Evolutionary conservation across 30 jellyfish, hydroid and myxozoan genomes (phyloP), one percentile per base, ranked within the genome.

Genomic region (Hydractinia symbiolongicarpus): DNA sequence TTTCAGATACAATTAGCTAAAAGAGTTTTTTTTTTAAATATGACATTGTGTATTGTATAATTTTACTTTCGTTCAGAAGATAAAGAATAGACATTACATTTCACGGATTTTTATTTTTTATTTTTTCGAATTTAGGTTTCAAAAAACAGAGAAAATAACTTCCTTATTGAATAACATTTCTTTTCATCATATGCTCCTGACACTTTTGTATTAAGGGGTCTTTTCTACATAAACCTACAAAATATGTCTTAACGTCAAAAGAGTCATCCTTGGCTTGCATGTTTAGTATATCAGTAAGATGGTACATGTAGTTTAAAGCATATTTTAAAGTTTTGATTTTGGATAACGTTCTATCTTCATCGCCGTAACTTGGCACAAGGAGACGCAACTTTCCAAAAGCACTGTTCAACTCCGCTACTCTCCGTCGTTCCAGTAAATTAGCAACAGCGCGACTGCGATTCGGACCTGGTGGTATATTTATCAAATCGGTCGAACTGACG

Each of bases 371-470:
- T 49, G 98, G 98, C 15, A 91, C 96, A 74, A 86, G 84, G 53
- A 58, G 84, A 9, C 98, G 88, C 67, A 91, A 82, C n/a, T 82
- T 61, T 20, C 82, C 95, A 82, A 91, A 91, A 50, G 98, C 98
- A 7, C 79, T 89, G 83, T 91, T 91, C 74, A 91, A 85, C 67
- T 91, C 98, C 14, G 98, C 98, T 11, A 91, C 98, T 52, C 98
- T 81, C 52, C 87, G 87, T 50, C 98, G 72, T 77, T 91, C 98
- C 69, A 91, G 88, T 89, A 92, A 91, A 69, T 91, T 91, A 15
- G 98, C 98, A 6, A 91, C 82, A 21, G 91, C 88, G 5, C 98
- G 87, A 66, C 91, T 85, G 61, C 94, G 95, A 64, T 64, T 64
- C 9, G 74, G 74, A 51, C 74, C 74, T 7, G 74, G 74, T 13